Conservation (phyloP, 2,888 invertebrate genomes). For the Syritta pipiens region DNA sequence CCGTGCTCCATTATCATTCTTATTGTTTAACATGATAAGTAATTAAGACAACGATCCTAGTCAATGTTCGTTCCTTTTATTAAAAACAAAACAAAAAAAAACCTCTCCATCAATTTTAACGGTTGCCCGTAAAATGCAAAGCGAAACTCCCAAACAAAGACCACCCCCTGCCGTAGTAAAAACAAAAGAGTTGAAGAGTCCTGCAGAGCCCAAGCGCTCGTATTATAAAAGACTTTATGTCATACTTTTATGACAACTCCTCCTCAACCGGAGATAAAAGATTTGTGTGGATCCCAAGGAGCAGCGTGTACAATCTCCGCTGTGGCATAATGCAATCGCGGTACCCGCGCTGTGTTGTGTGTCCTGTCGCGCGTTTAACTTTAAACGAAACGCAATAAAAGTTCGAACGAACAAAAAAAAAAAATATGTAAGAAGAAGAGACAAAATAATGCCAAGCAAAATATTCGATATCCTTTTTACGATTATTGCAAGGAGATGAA, state of each 20-base stretch:
- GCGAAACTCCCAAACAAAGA: neutral
- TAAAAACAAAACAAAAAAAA: too few species aligned
- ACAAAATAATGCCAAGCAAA: conserved; percentile 17
- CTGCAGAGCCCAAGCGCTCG: conserved; percentile 1
- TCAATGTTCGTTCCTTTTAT: conserved; percentile 4
- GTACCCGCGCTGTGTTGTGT: neutral
- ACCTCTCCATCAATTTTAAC: conserved; percentile 28
- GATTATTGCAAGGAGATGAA: conserved; percentile 55
- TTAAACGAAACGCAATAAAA: conserved; percentile 54
- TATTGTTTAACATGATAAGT: conserved; percentile 35
- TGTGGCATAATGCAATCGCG: conserved; percentile 35
- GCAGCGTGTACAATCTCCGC: conserved; percentile 9
- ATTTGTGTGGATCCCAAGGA: conserved; percentile 22
- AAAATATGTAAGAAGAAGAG: neutral
- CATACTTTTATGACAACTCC: conserved; percentile 45
- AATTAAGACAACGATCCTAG: conserved; percentile 40
- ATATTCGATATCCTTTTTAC: conserved; percentile 52
- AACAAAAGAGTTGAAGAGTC: conserved; percentile 23
- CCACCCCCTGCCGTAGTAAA: neutral
- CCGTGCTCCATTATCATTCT: neutral
- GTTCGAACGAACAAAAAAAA: neutral
- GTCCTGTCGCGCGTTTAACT: conserved; percentile 26
- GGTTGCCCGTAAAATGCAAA: neutral
- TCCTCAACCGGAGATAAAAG: conserved; percentile 18
- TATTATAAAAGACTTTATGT: conserved; percentile 34